Base-by-base conservation (phyloP, 2,113 vertebrate species). In the Podocnemis expansa region DNA sequence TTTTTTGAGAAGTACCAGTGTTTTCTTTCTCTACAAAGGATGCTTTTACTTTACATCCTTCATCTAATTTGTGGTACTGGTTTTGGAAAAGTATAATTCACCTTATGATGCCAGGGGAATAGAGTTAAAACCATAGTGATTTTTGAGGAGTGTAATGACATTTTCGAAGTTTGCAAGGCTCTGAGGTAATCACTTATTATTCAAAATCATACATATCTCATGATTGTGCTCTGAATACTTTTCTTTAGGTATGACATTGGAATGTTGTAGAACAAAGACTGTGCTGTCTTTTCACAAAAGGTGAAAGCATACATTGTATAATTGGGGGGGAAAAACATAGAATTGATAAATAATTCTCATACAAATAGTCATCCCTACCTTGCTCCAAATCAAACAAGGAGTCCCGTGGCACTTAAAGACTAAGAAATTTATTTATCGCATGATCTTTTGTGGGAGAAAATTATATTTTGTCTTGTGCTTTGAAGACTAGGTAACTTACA, bases 311-410 rank as follows among this genome's bases (percentile, higher is more conserved):
- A 25, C 31, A 3, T 83, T 58, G 3, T 45, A 52, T 70, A 75
- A 19, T 16, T 73, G 34, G 52, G 5, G 34, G 52, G 5, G 34
- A 3, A 5, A 11, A 34, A 88, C 12, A 43, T 25, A 5, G 4
- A 54, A 14, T 16, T 22, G 27, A 19, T 75, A 82, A 41, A 52
- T n/a, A 79, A 79, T 79, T 52, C 10, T 51, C 6, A 14, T 79
- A 79, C 49, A 52, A 52, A n/a, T 78, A 47, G 16, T 27, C 78
- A 79, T n/a, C 19, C 9, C 0, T 21, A 22, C 1, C 45, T 10
- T 27, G 88, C 86, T 78, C 83, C 7, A 85, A 38, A 55, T 1
- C n/a, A n/a, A n/a, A n/a, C n/a, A n/a, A n/a, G n/a, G n/a, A n/a
- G n/a, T n/a, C n/a, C n/a, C n/a, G n/a, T n/a, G n/a, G n/a, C n/a